Evolutionary conservation across 1,140 invertebrate species (phyloP).

Genomic region (Musca domestica): DNA sequence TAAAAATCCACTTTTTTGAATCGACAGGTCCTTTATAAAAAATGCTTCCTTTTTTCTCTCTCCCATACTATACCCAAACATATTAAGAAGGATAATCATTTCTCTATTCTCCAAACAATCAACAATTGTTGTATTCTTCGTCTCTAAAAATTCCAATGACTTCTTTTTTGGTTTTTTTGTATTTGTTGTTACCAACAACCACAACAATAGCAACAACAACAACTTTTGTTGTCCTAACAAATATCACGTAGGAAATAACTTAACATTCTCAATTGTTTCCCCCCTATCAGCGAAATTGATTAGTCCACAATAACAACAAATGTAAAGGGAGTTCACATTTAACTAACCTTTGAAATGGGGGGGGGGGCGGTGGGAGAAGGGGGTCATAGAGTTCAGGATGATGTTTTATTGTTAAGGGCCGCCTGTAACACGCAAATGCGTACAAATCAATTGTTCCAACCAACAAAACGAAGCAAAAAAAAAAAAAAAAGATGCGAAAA

Average conservation of each 20-base stretch:
- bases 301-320: background rate
- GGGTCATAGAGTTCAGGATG: too few species aligned
- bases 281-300: slow-evolving; percentile 11
- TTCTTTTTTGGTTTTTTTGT: background rate
- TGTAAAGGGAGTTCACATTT: slow-evolving; percentile 12
- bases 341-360: too few species aligned
- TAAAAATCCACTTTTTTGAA: too few species aligned
- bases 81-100: too few species aligned
- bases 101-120: too few species aligned
- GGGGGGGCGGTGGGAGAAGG: too few species aligned
- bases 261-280: slow-evolving; percentile 36
- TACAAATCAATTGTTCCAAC: slow-evolving; percentile 47
- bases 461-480: too few species aligned
- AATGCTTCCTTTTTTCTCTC: too few species aligned
- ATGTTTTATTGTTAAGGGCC: background rate
- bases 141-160: background rate
- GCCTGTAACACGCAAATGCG: slow-evolving; percentile 47
- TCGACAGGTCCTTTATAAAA: too few species aligned
- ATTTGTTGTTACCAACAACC: too few species aligned
- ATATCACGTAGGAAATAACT: slow-evolving; percentile 53
- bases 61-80: too few species aligned
- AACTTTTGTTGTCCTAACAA: background rate
- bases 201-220: too few species aligned
- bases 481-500: slow-evolving; percentile 24
- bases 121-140: background rate